These are phyloP conservation scores for Aselliscus stoliczkanus DNA, from an alignment of 2,797 vertebrate genomes.

Conservation along the genomic window DNA sequence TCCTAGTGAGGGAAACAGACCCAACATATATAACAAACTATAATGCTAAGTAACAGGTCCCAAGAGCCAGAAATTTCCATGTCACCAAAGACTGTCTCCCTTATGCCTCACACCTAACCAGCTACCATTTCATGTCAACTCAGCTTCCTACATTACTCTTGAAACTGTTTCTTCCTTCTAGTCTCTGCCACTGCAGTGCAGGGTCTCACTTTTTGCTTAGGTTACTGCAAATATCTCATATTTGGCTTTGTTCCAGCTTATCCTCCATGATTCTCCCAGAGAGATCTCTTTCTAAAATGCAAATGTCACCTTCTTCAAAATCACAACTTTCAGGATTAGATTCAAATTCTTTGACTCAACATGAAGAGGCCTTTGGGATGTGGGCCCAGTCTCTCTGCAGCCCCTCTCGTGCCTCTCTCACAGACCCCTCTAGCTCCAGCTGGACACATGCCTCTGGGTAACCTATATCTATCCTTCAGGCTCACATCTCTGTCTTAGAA, in stretches of 20 bases:
- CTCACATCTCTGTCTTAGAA: background rate
- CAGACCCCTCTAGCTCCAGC: background rate
- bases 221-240: background rate
- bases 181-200: background rate
- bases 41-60: background rate
- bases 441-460: background rate
- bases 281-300: background rate
- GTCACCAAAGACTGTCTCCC: background rate
- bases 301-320: conserved; percentile 9
- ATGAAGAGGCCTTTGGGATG: background rate
- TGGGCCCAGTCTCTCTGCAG: background rate
- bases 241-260: background rate
- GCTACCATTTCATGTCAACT: background rate
- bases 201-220: background rate
- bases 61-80: background rate
- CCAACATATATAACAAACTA: background rate
- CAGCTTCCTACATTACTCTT: background rate
- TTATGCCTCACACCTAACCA: background rate
- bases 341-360: background rate
- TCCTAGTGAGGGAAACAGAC: background rate
- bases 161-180: background rate
- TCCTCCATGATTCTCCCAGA: background rate
- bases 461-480: background rate
- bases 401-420: background rate
- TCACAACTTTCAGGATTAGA: background rate